These are phyloP conservation scores for Eupithecia tripunctaria DNA, from an alignment of 2,888 invertebrate genomes.

Conservation along the genomic window DNA sequence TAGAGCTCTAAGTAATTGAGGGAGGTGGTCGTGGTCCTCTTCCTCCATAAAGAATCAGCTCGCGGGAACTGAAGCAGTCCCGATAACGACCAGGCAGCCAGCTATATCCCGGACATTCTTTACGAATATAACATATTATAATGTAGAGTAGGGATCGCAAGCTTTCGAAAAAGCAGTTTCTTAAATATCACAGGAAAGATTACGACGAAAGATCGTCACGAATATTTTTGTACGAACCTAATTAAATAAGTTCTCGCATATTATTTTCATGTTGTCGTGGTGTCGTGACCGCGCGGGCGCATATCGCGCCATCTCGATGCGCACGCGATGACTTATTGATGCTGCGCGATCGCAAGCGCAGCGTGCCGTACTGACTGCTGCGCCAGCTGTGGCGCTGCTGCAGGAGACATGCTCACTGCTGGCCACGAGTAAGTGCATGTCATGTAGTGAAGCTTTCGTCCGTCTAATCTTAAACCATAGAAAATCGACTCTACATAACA, in stretches of 20 bases:
- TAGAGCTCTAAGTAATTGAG: conserved; percentile 21
- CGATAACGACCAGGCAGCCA: background rate
- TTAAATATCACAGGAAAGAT: background rate
- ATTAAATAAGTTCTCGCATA: conserved; percentile 32
- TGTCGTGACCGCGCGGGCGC: conserved; percentile 35
- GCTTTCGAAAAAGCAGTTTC: background rate
- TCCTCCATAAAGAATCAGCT: background rate
- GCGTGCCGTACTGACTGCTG: background rate
- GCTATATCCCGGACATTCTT: background rate
- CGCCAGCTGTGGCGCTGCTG: background rate
- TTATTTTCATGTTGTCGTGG: conserved; percentile 31
- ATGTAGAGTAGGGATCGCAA: background rate
- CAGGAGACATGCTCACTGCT: background rate
- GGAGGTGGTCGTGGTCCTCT: conserved; percentile 11
- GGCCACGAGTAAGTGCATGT: too few relatives aligned
- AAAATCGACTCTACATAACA: background rate
- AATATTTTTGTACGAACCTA: conserved; percentile 8
- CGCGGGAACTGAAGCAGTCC: background rate
- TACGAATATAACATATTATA: background rate
- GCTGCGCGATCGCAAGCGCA: background rate
- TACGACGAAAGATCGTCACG: background rate
- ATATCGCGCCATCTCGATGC: conserved; percentile 40
- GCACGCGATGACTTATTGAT: conserved; percentile 39
- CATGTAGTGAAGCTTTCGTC: background rate
- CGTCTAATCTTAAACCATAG: background rate